Conservation (phyloP, 2,113 vertebrate genomes). For the Martes martes region DNA sequence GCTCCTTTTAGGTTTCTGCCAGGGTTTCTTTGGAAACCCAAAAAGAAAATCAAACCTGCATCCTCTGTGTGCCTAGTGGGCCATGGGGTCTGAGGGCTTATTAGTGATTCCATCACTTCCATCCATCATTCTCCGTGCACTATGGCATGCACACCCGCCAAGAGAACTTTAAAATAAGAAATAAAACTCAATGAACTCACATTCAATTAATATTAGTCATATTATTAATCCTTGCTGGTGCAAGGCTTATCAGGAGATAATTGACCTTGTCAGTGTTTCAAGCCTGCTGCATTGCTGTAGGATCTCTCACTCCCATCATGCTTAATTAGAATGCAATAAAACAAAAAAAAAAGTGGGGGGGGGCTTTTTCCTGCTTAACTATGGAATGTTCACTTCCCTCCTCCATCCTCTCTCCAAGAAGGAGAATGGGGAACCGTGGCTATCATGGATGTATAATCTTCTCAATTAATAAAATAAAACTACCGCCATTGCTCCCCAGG, state of each 20-base stretch:
- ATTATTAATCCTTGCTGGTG: constrained; percentile 75
- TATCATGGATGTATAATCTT: constrained; percentile 68
- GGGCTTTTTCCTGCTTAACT: constrained; percentile 42
- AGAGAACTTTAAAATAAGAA: constrained; percentile 74
- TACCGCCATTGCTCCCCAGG: constrained; percentile 44
- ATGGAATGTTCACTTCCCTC: constrained; percentile 18
- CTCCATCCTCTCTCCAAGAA: neutral
- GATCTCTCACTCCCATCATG: constrained; percentile 50
- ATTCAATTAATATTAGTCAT: constrained; percentile 77
- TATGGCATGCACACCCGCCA: neutral
- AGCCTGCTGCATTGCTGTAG: constrained; percentile 40
- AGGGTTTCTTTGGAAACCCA: neutral
- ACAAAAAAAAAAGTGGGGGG: neutral
- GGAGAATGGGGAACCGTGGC: neutral
- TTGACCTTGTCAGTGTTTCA: constrained; percentile 74
- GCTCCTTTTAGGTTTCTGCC: neutral
- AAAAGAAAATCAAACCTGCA: constrained; percentile 30
- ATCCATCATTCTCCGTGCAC: constrained; percentile 16
- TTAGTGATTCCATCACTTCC: constrained; percentile 29
- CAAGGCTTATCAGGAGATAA: constrained; percentile 75
- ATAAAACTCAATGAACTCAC: constrained; percentile 74
- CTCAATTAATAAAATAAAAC: constrained; percentile 79
- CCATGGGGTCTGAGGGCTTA: neutral
- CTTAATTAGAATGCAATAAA: constrained; percentile 77
- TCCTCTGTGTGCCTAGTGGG: neutral